Conservation (phyloP, 2,113 vertebrate species). For the Plestiodon gilberti region DNA sequence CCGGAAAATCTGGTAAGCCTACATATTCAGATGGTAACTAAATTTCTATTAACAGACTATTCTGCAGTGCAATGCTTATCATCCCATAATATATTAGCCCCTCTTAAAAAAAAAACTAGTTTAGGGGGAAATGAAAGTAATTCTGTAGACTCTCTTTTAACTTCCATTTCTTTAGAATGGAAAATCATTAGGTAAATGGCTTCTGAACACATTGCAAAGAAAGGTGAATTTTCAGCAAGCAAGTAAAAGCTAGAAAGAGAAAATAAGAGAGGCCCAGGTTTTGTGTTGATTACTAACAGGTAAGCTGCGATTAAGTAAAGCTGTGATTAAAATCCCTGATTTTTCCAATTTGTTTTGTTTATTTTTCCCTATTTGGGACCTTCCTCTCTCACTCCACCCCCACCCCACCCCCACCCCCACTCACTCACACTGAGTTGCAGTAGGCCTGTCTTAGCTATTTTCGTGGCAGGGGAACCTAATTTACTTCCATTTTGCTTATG, state of each 20-base stretch:
- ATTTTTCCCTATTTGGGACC: neutral
- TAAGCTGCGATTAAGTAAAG: neutral
- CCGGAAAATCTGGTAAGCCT: too few species aligned
- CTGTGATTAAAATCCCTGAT: neutral
- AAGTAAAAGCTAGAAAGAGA: neutral
- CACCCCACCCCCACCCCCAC: too few species aligned
- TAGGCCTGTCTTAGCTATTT: neutral
- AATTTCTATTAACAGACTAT: neutral
- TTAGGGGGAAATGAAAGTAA: neutral
- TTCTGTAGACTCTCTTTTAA: neutral
- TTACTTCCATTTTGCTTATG: neutral
- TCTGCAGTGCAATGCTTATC: neutral
- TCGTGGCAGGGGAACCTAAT: neutral
- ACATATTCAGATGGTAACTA: neutral
- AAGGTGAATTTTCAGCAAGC: neutral
- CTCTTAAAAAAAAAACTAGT: neutral
- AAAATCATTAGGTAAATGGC: neutral
- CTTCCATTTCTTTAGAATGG: neutral
- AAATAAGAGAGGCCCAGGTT: neutral
- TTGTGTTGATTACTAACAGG: neutral
- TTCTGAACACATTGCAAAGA: neutral
- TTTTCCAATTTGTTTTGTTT: too few species aligned
- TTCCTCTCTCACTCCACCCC: too few species aligned
- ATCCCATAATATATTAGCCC: neutral
- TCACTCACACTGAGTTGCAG: too few species aligned